These are phyloP conservation scores for Buathra laborator DNA, from an alignment of 2,888 invertebrate genomes.

Conservation along the genomic window DNA sequence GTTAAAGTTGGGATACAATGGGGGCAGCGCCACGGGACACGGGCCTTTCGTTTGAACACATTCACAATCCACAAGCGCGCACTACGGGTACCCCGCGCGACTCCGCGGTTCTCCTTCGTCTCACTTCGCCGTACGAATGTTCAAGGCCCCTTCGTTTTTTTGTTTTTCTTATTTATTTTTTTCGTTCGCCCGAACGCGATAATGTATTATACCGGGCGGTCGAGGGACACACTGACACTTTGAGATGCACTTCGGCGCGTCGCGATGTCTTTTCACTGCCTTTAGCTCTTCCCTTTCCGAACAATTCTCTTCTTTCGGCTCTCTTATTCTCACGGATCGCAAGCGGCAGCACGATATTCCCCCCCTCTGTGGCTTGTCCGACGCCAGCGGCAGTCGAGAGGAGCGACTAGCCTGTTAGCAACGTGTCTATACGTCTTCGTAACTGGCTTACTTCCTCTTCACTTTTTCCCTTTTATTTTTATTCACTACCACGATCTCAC, in stretches of 20 bases:
- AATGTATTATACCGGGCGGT: conserved; percentile 57
- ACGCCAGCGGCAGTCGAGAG: conserved; percentile 5
- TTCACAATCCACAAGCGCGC: conserved; percentile 24
- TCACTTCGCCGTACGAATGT: conserved; percentile 24
- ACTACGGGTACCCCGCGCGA: background rate
- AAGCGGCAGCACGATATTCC: background rate
- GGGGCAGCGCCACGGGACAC: conserved; percentile 7
- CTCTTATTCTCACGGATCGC: conserved; percentile 31
- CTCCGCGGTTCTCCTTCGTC: conserved; percentile 25
- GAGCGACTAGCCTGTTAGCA: conserved; percentile 49
- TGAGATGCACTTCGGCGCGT: conserved; percentile 45
- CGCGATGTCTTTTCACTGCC: conserved; percentile 40
- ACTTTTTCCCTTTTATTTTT: conserved; percentile 14
- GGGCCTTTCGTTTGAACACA: conserved; percentile 21
- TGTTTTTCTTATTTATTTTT: background rate
- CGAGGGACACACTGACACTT: conserved; percentile 53
- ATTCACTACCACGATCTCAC: conserved; percentile 5
- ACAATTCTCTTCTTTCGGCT: conserved; percentile 29
- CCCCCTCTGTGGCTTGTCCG: conserved; percentile 14
- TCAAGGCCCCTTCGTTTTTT: conserved; percentile 1
- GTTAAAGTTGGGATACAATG: conserved; percentile 67
- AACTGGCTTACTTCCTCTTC: conserved; percentile 50
- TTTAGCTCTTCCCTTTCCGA: background rate
- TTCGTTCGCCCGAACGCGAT: conserved; percentile 57
- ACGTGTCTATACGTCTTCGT: conserved; percentile 62